phyloP scores from a whole-genome alignment of 2,797 vertebrate genomes.

The Karalla daura region DNA sequence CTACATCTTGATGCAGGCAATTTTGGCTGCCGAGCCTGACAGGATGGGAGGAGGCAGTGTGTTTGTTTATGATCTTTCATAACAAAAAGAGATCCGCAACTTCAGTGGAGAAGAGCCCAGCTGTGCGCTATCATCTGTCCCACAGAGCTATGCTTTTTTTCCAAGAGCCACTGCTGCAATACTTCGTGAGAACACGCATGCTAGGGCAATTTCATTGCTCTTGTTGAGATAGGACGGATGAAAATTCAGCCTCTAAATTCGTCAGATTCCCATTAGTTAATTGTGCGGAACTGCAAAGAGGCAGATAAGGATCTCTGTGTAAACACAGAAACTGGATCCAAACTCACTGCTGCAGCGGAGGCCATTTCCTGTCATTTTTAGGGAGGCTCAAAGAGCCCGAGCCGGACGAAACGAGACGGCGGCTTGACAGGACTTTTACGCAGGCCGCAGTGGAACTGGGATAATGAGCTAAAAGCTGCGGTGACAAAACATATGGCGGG shows the following conservation, averaged over 20 bases:
- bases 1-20: constrained; percentile 31
- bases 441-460: constrained; percentile 37
- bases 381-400: constrained; percentile 54
- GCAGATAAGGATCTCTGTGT: constrained; percentile 71
- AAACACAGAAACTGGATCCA: constrained; percentile 56
- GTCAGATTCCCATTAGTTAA: constrained; percentile 72
- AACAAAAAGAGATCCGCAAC: constrained; percentile 51
- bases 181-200: constrained; percentile 1
- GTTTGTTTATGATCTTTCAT: constrained; percentile 58
- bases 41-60: constrained; percentile 60
- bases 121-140: constrained; percentile 14
- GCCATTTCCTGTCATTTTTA: constrained; percentile 49
- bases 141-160: constrained; percentile 8
- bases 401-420: constrained; percentile 52
- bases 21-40: constrained; percentile 38
- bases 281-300: constrained; percentile 57
- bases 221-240: constrained; percentile 23
- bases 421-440: constrained; percentile 58
- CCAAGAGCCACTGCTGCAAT: not conserved
- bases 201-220: constrained; percentile 18
- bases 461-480: constrained; percentile 37
- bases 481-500: constrained; percentile 47
- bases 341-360: constrained; percentile 57
- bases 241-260: constrained; percentile 66
- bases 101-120: constrained; percentile 18